These are phyloP conservation scores for Campylorhamphus procurvoides DNA, from an alignment of 2,113 vertebrate species.

Conservation along the genomic window DNA sequence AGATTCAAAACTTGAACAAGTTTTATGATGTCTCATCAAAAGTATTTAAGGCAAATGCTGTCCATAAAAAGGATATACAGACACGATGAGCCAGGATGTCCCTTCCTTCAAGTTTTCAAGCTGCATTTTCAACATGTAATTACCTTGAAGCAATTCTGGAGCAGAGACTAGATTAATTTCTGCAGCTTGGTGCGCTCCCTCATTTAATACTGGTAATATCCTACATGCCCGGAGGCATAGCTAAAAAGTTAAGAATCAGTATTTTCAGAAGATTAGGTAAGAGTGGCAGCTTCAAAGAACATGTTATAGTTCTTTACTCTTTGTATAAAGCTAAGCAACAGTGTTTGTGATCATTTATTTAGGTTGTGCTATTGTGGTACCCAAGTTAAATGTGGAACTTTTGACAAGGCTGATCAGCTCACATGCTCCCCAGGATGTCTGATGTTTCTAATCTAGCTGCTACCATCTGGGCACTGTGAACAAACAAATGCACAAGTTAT, in stretches of 20 bases:
- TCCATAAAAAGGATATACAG: background rate
- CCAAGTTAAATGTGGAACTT: background rate
- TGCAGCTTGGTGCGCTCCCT: background rate
- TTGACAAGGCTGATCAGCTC: background rate
- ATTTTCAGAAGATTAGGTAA: background rate
- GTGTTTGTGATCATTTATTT: background rate
- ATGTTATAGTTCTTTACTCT: background rate
- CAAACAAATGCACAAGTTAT: background rate
- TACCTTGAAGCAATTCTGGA: background rate
- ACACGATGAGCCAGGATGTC: background rate
- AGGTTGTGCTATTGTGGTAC: background rate
- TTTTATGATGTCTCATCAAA: background rate
- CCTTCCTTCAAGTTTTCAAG: background rate
- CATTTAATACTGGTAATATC: background rate
- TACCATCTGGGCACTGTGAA: background rate
- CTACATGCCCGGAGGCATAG: background rate
- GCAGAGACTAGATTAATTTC: background rate
- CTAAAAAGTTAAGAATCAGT: background rate
- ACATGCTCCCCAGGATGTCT: background rate
- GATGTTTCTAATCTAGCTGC: background rate
- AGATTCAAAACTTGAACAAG: background rate
- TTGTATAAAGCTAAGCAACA: background rate
- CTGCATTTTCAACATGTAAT: background rate
- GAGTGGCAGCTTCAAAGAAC: background rate
- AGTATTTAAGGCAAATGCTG: background rate